Evolutionary conservation across 2,888 invertebrate genomes (phyloP).

Genomic region (Nesidiocoris tenuis): DNA sequence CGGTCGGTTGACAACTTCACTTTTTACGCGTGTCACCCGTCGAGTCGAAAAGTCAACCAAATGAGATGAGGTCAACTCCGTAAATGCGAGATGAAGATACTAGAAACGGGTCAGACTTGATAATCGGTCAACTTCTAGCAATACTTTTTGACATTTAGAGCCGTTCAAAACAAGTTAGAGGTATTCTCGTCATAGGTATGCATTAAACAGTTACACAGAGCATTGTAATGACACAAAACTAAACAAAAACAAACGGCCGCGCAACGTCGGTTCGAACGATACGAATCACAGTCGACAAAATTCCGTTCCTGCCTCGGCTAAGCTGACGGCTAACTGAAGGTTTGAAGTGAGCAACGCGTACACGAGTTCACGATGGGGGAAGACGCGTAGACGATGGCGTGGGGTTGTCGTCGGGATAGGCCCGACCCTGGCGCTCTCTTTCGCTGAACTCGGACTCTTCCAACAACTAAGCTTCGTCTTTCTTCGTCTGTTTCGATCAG

Average conservation of each 20-base stretch:
- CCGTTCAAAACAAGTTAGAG: too few relatives aligned
- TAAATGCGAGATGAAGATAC: neutral
- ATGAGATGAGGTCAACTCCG: neutral
- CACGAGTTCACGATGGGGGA: neutral
- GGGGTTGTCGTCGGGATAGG: too few relatives aligned
- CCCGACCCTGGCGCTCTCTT: neutral
- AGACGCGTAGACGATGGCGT: neutral
- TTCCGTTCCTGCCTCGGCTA: too few relatives aligned
- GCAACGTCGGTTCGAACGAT: neutral
- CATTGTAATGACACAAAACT: neutral
- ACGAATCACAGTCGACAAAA: neutral
- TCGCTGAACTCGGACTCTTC: neutral
- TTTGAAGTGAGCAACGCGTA: neutral
- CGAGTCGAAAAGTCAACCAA: neutral
- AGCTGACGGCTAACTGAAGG: neutral
- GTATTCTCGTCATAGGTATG: too few relatives aligned
- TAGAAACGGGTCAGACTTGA: neutral
- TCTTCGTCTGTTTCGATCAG: too few relatives aligned
- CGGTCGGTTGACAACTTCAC: neutral
- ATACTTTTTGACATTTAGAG: too few relatives aligned
- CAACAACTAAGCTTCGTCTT: neutral
- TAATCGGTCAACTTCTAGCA: too few relatives aligned
- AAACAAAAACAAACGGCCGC: neutral
- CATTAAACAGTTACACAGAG: too few relatives aligned
- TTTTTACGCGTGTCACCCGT: neutral